Conservation (phyloP, 2,888 invertebrate genomes). For the Muschampia plurimacula region DNA sequence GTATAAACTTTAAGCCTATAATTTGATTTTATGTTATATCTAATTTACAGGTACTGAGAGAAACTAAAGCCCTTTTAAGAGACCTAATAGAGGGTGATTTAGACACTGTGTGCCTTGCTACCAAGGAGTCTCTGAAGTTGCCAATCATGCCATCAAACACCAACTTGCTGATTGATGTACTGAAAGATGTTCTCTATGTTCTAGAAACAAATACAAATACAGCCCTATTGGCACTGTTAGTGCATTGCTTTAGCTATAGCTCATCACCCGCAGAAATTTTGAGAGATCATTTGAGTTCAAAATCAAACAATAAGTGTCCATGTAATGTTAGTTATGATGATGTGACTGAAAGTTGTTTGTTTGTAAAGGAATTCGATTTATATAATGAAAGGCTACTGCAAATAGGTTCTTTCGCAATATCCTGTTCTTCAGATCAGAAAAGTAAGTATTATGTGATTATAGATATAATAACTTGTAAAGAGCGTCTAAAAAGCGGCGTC, state of each 20-base stretch:
- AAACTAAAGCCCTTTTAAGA: conserved; percentile 74
- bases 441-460: conserved; percentile 56
- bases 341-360: conserved; percentile 73
- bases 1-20: no score
- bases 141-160: conserved; percentile 77
- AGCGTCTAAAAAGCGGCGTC: no score
- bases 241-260: conserved; percentile 68
- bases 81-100: conserved; percentile 74
- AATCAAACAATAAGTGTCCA: conserved; percentile 52
- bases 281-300: conserved; percentile 60
- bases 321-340: conserved; percentile 57
- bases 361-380: conserved; percentile 88
- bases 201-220: conserved; percentile 89
- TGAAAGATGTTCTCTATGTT: conserved; percentile 87
- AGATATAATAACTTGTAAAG: no score
- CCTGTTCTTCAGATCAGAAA: conserved; percentile 78
- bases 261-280: conserved; percentile 63
- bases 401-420: conserved; percentile 89
- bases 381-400: conserved; percentile 88
- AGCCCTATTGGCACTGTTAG: conserved; percentile 86
- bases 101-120: conserved; percentile 77
- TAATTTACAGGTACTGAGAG: conserved; percentile 78
- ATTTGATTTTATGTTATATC: not conserved
- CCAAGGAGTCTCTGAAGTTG: conserved; percentile 63
- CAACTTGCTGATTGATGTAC: conserved; percentile 85